Evolutionary conservation across 2,888 invertebrate genomes (phyloP), one percentile per base, ranked within the genome.

Genomic region (Toxonevra muliebris): DNA sequence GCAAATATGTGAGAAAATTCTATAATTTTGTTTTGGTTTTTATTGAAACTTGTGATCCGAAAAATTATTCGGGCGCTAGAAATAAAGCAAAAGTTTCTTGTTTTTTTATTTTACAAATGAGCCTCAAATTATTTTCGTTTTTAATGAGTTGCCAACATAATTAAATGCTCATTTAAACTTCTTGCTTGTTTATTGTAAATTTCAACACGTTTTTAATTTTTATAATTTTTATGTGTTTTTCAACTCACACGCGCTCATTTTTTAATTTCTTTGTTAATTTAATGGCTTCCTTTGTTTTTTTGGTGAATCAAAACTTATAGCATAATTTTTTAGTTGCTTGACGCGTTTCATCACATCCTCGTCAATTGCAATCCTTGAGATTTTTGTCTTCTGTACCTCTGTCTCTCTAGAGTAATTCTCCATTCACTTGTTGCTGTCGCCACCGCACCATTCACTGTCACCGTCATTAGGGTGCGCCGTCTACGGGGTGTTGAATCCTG

Each of bases 151-250:
- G 40, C 13, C 40, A 17, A 50, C 59, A 58, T 53, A 41, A 65
- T 65, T 45, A 58, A 59, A 65, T 19, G 48, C 30, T 8, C 64
- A 41, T 41, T 58, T 70, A 60, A 71, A 69, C 17, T 48, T 48
- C 11, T 48, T 15, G 10, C 12, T 15, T 48, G 48, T 3, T 13
- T 12, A 15, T 15, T 48, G 48, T 41, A 30, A 30, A 30, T 80
- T 78, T 80, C 75, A 76, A 80, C 81, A 81, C 81, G 81, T 80
- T 81, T 78, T 79, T 81, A 77, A 80, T 81, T 79, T 80, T 76
- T 76, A 76, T 80, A 77, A 76, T 77, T 76, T 81, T 81, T 77
- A 81, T 79, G 78, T 65, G 68, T 71, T 74, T 77, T 74, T 30
- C 30, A 30, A 30, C 30, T 30, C 30, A 30, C 52, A 42, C 59